Evolutionary conservation across 2,888 invertebrate genomes (phyloP).

Genomic region (Lasius platythorax): DNA sequence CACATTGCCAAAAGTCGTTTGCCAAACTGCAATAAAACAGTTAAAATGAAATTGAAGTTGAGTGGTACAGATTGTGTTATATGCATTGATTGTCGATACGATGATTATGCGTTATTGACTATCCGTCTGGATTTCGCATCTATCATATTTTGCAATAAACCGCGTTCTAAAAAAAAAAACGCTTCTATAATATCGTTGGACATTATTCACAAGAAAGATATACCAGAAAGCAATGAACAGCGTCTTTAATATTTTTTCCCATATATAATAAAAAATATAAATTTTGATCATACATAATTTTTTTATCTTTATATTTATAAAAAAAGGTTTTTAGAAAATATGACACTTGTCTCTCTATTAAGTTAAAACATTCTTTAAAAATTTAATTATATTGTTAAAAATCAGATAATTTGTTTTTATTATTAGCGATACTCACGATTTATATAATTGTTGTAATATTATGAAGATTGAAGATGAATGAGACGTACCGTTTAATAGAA

Average conservation of each 20-base stretch:
- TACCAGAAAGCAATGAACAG: neutral
- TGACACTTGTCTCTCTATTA: neutral
- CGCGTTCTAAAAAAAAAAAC: neutral
- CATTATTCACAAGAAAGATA: constrained; percentile 6
- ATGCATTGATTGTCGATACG: constrained; percentile 17
- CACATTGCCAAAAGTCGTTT: constrained; percentile 73
- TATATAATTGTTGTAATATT: constrained; percentile 10
- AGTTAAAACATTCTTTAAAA: constrained; percentile 1
- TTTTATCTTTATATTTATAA: neutral
- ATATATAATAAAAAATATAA: neutral
- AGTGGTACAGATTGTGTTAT: constrained; percentile 25
- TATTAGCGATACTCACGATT: neutral
- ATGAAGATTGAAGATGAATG: constrained; percentile 52
- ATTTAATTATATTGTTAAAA: neutral
- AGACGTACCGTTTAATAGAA: constrained; percentile 82
- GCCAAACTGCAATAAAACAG: constrained; percentile 75
- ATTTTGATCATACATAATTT: neutral
- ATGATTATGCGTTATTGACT: constrained; percentile 28
- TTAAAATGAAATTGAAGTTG: constrained; percentile 60
- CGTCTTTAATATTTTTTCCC: neutral
- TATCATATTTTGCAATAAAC: neutral
- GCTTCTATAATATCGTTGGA: neutral
- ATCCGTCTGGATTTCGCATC: neutral
- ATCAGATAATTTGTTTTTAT: neutral
- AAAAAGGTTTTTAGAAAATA: neutral